Evolutionary conservation across 2,113 vertebrate species (phyloP).

Genomic region (Arothron firmamentum): DNA sequence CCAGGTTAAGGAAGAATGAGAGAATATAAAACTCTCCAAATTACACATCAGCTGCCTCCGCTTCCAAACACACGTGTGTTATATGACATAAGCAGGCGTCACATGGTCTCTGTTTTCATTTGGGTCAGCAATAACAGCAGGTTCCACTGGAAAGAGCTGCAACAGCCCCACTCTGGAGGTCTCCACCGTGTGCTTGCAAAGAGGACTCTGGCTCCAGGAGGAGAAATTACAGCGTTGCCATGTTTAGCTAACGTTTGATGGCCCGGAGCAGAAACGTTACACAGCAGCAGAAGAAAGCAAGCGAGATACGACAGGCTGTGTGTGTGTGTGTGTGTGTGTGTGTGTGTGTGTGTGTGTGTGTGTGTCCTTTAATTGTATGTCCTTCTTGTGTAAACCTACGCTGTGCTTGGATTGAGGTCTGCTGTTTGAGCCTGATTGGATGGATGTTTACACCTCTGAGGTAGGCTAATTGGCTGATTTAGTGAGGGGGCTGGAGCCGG

Average conservation of each 20-base stretch:
- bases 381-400: constrained; percentile 31
- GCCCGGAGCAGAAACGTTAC: not conserved
- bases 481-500: constrained; percentile 40
- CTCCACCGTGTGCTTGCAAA: no score
- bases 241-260: not conserved
- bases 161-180: no score
- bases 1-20: no score
- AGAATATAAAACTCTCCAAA: no score
- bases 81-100: no score
- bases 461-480: constrained; percentile 60
- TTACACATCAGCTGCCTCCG: no score
- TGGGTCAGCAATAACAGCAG: no score
- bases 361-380: constrained; percentile 29
- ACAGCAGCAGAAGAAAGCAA: not conserved
- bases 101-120: no score
- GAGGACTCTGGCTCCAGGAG: not conserved
- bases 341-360: constrained; percentile 20
- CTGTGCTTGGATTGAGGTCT: constrained; percentile 26
- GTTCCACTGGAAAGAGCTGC: no score
- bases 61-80: no score
- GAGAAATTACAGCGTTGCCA: not conserved
- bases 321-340: constrained; percentile 17
- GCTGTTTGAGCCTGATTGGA: constrained; percentile 48
- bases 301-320: not conserved
- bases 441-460: constrained; percentile 60